Percentiles rank a stretch among this genome's conserved stretches.
Conservation (phyloP, 2,888 invertebrate genomes). For the Uloborus plumipes region DNA sequence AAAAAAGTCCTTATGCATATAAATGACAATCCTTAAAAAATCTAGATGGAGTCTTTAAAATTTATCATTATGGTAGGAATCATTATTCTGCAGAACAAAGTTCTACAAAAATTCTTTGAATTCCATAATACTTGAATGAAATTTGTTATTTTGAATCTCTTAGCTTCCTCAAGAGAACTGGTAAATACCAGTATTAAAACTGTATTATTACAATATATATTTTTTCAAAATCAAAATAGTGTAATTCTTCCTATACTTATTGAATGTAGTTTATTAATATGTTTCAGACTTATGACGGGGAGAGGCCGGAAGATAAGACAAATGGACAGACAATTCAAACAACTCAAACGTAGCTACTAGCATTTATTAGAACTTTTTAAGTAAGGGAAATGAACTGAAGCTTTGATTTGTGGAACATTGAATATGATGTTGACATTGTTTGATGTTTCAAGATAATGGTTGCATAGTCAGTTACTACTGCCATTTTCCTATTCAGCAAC, state of each 20-base stretch:
- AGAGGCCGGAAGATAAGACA: constrained; percentile 66
- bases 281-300: constrained; percentile 66
- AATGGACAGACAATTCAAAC: constrained; percentile 60
- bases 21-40: too few species aligned
- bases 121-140: too few species aligned
- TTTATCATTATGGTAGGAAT: too few species aligned
- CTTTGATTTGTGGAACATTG: not conserved
- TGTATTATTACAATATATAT: too few species aligned
- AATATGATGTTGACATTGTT: not conserved
- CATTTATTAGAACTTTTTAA: constrained; percentile 16
- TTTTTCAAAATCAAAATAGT: too few species aligned
- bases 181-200: too few species aligned
- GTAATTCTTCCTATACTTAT: not conserved
- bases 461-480: constrained; percentile 13
- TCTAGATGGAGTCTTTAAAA: too few species aligned
- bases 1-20: too few species aligned
- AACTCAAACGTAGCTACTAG: constrained; percentile 53
- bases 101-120: too few species aligned
- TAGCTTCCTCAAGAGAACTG: too few species aligned
- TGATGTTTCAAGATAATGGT: not conserved
- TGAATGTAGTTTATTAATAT: constrained; percentile 27
- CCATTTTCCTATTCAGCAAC: not conserved
- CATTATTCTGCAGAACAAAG: too few species aligned
- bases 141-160: too few species aligned
- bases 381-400: not conserved